Conservation (phyloP, 1,140 invertebrate species). For the Calliopsis andreniformis region DNA sequence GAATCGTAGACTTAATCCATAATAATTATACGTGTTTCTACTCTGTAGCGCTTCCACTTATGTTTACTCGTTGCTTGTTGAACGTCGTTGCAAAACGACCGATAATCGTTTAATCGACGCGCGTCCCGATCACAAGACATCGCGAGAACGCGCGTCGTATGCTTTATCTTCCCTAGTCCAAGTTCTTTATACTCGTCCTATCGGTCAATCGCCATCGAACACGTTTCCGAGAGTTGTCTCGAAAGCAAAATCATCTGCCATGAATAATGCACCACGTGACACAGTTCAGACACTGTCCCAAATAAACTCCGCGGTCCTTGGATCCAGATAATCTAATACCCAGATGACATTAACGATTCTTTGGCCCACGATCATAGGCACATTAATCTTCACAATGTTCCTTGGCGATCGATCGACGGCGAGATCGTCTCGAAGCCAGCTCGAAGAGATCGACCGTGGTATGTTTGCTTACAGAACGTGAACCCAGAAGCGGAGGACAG, state of each 20-base stretch:
- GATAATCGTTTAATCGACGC: not conserved
- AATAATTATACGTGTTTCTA: not conserved
- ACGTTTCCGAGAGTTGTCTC: not conserved
- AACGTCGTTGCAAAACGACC: not conserved
- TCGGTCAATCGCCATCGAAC: conserved; percentile 21
- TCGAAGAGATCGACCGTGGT: conserved; percentile 13
- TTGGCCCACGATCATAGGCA: too few relatives aligned
- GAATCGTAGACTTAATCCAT: not conserved
- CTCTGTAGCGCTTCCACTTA: conserved; percentile 14
- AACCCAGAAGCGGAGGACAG: conserved; percentile 80
- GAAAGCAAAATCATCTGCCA: not conserved
- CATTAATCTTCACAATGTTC: not conserved
- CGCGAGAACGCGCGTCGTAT: conserved; percentile 28
- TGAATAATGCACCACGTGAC: not conserved
- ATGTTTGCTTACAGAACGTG: conserved; percentile 71
- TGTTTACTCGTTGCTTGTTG: conserved; percentile 8
- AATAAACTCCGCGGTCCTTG: too few relatives aligned
- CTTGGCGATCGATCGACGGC: conserved; percentile 11
- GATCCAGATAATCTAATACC: too few relatives aligned
- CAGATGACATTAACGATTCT: too few relatives aligned
- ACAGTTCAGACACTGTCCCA: not conserved
- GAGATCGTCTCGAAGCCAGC: too few relatives aligned
- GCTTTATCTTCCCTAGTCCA: not conserved
- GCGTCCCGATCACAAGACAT: conserved; percentile 40
- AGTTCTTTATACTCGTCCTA: not conserved